Conservation (phyloP, 2,113 vertebrate genomes). For the Carlito syrichta region DNA sequence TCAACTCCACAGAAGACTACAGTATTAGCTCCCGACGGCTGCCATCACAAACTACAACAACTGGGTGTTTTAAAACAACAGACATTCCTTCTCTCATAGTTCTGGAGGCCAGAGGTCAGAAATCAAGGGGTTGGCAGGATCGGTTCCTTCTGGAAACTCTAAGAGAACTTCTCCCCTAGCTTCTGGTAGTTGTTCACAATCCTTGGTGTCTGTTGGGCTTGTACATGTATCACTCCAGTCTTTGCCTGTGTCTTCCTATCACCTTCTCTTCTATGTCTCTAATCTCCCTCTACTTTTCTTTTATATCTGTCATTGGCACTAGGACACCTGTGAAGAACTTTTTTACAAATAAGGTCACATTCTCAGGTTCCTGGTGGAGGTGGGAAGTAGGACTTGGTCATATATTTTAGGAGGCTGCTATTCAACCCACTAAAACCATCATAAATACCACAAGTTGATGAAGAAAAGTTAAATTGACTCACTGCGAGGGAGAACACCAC, state of each 20-base stretch:
- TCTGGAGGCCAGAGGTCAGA: neutral
- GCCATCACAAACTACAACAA: neutral
- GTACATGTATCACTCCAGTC: neutral
- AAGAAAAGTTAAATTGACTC: neutral
- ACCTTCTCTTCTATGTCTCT: neutral
- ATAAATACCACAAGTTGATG: neutral
- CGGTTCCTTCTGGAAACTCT: neutral
- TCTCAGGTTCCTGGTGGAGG: neutral
- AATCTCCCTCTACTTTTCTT: neutral
- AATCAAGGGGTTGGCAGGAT: neutral
- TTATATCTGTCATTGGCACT: neutral
- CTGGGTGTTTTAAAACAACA: neutral
- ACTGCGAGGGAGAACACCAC: neutral
- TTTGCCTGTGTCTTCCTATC: neutral
- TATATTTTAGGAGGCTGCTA: neutral
- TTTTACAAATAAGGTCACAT: conserved; percentile 3
- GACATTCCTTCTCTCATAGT: neutral
- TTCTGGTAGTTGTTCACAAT: neutral
- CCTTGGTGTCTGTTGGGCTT: neutral
- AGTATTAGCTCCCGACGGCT: neutral
- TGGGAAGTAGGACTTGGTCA: neutral
- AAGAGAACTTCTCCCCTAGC: neutral
- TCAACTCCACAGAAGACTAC: neutral
- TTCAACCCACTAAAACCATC: neutral
- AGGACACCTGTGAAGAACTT: neutral